Evolutionary conservation across 2,113 vertebrate species (phyloP).

Genomic region (Donacobius atricapilla): DNA sequence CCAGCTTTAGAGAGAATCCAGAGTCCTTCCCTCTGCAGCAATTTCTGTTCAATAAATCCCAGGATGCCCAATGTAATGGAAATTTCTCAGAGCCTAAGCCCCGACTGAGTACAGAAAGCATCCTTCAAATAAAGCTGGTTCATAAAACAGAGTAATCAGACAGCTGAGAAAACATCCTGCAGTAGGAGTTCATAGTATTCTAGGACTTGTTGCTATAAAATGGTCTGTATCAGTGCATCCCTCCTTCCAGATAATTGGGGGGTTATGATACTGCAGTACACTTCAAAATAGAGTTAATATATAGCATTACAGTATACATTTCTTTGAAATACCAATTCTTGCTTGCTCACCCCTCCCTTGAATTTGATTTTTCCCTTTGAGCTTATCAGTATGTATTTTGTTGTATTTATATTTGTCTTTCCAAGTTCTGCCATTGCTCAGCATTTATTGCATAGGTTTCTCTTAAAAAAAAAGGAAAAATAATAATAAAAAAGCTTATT

Average conservation of each 20-base stretch:
- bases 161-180: constrained; percentile 4
- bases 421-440: not conserved
- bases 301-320: not conserved
- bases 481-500: not conserved
- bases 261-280: not conserved
- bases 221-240: not conserved
- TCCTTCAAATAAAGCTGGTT: not conserved
- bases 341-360: not conserved
- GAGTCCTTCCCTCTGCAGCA: not conserved
- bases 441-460: not conserved
- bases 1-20: not conserved
- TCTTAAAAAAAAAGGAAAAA: not conserved
- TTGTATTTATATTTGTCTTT: not conserved
- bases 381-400: not conserved
- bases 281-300: not conserved
- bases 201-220: not conserved
- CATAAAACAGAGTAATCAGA: constrained; percentile 5
- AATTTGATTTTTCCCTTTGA: not conserved
- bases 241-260: not conserved
- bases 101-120: not conserved
- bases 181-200: not conserved
- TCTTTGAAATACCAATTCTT: not conserved
- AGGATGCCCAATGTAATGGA: not conserved
- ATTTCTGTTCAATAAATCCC: not conserved
- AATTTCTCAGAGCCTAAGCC: not conserved